Conservation (phyloP, 2,113 vertebrate species). For the Phainopepla nitens region DNA sequence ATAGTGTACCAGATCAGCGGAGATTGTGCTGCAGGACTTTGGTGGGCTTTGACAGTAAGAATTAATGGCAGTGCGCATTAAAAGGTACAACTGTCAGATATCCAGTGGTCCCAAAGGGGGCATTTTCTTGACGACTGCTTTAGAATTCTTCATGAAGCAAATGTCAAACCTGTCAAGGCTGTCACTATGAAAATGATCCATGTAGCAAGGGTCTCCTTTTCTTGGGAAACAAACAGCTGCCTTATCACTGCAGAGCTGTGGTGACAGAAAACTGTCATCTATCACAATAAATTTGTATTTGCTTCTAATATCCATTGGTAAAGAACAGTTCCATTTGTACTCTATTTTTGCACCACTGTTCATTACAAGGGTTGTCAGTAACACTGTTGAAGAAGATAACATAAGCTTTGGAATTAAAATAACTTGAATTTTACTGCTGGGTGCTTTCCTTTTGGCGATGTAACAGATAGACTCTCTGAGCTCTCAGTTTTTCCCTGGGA, state of each 20-base stretch:
- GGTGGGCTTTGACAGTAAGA: constrained; percentile 50
- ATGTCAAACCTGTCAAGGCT: constrained; percentile 82
- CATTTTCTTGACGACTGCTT: constrained; percentile 74
- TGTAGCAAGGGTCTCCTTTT: constrained; percentile 75
- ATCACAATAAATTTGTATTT: constrained; percentile 46
- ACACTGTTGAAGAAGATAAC: neutral
- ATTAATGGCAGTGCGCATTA: constrained; percentile 70
- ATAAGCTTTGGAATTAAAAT: neutral
- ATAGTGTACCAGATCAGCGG: neutral
- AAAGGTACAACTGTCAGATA: constrained; percentile 73
- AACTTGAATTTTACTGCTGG: neutral
- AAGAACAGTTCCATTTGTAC: constrained; percentile 24
- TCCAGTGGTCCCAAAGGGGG: constrained; percentile 62
- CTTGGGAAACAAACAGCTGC: constrained; percentile 76
- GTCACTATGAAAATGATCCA: constrained; percentile 79
- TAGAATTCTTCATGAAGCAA: constrained; percentile 72
- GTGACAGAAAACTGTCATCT: constrained; percentile 64
- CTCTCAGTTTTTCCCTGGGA: neutral
- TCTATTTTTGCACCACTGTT: neutral
- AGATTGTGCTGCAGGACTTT: neutral
- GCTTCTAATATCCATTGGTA: constrained; percentile 25
- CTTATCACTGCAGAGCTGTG: constrained; percentile 57
- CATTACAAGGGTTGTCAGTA: neutral
- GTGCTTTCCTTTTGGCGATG: neutral
- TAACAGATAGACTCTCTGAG: neutral